Evolutionary conservation across 2,113 vertebrate species (phyloP), one percentile per base, ranked within the genome.

Genomic region (Microtus oregoni): DNA sequence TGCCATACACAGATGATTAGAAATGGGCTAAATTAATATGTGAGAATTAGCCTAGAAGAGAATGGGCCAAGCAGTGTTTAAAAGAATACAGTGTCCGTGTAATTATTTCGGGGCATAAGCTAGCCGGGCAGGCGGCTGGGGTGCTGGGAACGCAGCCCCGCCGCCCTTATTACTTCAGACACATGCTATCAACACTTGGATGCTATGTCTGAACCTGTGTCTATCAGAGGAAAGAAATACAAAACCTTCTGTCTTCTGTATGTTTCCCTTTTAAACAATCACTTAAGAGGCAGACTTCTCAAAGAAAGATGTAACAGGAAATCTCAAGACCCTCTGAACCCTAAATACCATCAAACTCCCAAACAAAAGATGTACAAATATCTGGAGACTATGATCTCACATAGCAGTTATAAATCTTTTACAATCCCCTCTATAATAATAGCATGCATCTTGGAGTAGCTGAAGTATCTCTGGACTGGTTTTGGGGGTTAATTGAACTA

Each of bases 291-390:
- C 61, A 30, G 41, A 26, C 22, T 26, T 88, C 79, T 92, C 11
- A 70, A 83, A 79, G 26, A 13, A 75, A 76, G 58, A 81, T 28
- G n/a, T 63, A n/a, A 38, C 67, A 63, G 38, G 67, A 75, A 83
- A n/a, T 6, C 11, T 32, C 24, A n/a, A 94, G 32, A n/a, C 5
- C 50, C 72, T 96, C 63, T 65, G 86, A 91, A 93, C 89, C n/a
- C 5, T 81, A 89, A 92, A 75, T n/a, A 88, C 47, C 52, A 91
- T 73, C 15, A 55, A 90, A 88, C 7, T 9, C 5, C 1, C 30
- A 55, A 61, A 30, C 13, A 65, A 89, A 17, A 47, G 63, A 94
- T 13, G 1, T 13, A 1, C 7, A 2, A 10, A 19, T 7, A 67
- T 82, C 76, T 75, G 47, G 68, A 44, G 67, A 14, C 86, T 85